Base-by-base conservation (phyloP, 2,888 invertebrate species). In the Copidosoma aretas region DNA sequence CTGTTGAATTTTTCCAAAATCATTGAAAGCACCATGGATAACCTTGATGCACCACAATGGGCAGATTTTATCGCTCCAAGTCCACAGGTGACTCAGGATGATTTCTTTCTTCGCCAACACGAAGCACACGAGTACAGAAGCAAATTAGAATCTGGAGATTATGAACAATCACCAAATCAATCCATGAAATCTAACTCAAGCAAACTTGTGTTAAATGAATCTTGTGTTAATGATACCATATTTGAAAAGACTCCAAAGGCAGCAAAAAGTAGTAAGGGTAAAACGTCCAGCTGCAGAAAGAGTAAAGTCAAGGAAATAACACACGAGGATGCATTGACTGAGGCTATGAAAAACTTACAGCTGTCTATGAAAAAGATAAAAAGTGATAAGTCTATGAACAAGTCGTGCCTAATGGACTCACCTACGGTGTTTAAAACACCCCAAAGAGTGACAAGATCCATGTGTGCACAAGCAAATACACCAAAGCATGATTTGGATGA, bases 31-130 rank as follows among this genome's bases (percentile, higher is more conserved):
- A 24, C 46, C 10, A 78, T 78, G 74, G 78, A 74, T 54, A 67
- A 74, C 17, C 73, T 73, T 54, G 73, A 76, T 32, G 81, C 80
- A 10, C 80, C 81, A 0, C 80, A 80, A 49, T 81, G 79, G 79
- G 71, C 76, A 43, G 80, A 81, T 60, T 79, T 81, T 24, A 74
- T 71, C 10, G 24, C 56, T 1, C 68, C 70, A 3, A 80, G 78
- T 65, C 79, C 80, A 2, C 73, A 74, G 21, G n/a, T 73, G 43
- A 62, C 54, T 0, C 65, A 66, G 0, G 77, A 78, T 24, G 75
- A 72, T 46, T 81, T 76, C 51, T 81, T 81, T 25, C 75, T 78
- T 0, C 59, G 60, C 5, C 64, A 61, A 1, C 74, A 77, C 19
- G 67, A 67, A n/a, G 67, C 73, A 1, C 60, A 64, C 24, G 70